Percentiles rank a stretch among this genome's conserved stretches.
phyloP scores from a whole-genome alignment of 2,113 vertebrate species.

The Rhombomys opimus region DNA sequence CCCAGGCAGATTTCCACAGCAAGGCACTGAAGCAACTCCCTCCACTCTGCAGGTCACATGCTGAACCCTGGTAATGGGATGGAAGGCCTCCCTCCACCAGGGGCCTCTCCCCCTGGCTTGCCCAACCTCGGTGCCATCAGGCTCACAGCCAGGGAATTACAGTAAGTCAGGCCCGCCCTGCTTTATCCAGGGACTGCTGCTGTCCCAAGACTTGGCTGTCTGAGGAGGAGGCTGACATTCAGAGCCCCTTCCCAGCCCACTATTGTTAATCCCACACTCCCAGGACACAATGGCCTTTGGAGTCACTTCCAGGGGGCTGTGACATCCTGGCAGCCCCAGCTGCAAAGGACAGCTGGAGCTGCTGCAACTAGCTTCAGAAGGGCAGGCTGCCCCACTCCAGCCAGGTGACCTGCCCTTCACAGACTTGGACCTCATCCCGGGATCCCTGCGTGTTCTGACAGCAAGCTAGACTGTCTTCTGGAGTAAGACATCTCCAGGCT shows the following conservation, averaged over 20 bases:
- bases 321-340: not conserved
- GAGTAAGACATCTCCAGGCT: not conserved
- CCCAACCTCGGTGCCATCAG: conserved; percentile 56
- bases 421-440: conserved; percentile 44
- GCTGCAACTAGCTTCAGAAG: not conserved
- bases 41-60: not conserved
- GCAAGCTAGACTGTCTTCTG: not conserved
- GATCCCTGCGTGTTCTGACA: conserved; percentile 64
- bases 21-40: not conserved
- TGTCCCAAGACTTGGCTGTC: not conserved
- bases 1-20: not conserved
- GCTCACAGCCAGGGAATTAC: conserved; percentile 80
- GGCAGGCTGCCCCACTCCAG: conserved; percentile 53
- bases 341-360: conserved; percentile 37
- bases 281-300: not conserved
- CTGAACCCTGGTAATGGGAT: not conserved
- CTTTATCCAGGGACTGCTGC: conserved; percentile 69
- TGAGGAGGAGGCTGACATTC: not conserved
- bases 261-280: rapidly evolving
- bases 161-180: conserved; percentile 84
- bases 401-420: conserved; percentile 19
- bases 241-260: not conserved
- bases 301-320: not conserved
- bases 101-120: conserved; percentile 56
- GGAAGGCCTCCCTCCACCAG: not conserved